Base-by-base conservation (phyloP, 2,797 vertebrate genomes). In the Siniperca obscura region DNA sequence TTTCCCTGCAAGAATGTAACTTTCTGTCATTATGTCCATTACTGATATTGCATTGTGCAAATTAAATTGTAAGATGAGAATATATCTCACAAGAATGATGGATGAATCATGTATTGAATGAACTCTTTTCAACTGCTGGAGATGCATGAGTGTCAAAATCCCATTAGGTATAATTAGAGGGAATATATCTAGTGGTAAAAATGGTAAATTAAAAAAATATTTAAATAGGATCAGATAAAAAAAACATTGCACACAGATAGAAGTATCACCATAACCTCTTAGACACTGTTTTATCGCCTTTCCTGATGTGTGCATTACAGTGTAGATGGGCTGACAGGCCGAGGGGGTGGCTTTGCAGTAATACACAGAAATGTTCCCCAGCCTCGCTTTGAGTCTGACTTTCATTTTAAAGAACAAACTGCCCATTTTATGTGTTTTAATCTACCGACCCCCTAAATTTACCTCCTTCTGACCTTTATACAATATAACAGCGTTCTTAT, bases 41-140 rank as follows among this genome's bases (percentile, higher is more conserved):
- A 22, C 17, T 7, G 12, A 53, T 80, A 50, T 27, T 86, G 30
- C 30, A 7, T 62, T 57, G 12, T 48, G 27, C 22, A n/a, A 36
- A 27, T 78, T 53, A 53, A 57, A 70, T 64, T 50, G 57, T 76
- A 60, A 70, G 5, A 55, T 59, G 22, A 42, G 7, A 71, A 59
- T 78, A 50, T 53, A 59, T 68, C 10, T 68, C n/a, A 44, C 17
- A 21, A 46, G 25, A 48, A 42, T 40, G 48, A 50, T 16, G 13
- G 25, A 4, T 71, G 70, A 85, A 80, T 66, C 62, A 70, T 75
- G 44, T 56, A 34, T 64, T 65, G 25, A 56, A 81, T 83, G 16
- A 74, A 70, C 0, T 67, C 22, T 48, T 11, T 27, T 70, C 9
- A 21, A 50, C 21, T 44, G 25, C 60, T n/a, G 1, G 55, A 78